These are phyloP conservation scores for Operophtera brumata DNA, from an alignment of 2,888 invertebrate species.

Conservation along the genomic window DNA sequence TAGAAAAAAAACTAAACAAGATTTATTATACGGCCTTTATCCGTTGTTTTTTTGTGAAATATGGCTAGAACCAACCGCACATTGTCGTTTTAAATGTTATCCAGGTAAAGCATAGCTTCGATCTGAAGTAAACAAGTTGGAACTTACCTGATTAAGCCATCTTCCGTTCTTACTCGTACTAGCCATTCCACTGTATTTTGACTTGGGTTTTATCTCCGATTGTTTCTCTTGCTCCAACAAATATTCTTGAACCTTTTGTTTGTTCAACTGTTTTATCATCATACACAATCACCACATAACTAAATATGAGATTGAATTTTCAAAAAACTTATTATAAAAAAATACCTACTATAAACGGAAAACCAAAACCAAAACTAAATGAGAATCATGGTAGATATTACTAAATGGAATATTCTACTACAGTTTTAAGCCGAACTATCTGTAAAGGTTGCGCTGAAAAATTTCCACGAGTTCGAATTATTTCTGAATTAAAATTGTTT, in stretches of 20 bases:
- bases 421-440: too few species aligned
- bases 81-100: too few species aligned
- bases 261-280: slow-evolving; percentile 67
- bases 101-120: background rate
- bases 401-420: too few species aligned
- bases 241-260: slow-evolving; percentile 62
- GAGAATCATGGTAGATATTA: too few species aligned
- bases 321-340: background rate
- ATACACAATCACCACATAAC: slow-evolving; percentile 30
- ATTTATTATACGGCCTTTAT: too few species aligned
- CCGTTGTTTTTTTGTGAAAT: too few species aligned
- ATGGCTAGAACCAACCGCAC: too few species aligned
- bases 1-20: background rate
- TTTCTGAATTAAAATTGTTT: slow-evolving; percentile 1
- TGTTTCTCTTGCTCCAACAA: slow-evolving; percentile 57
- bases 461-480: too few species aligned
- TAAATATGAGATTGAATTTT: background rate
- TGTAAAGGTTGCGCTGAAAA: too few species aligned
- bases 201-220: slow-evolving; percentile 50
- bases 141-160: slow-evolving; percentile 59
- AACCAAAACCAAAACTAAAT: too few species aligned
- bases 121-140: background rate
- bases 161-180: slow-evolving; percentile 55
- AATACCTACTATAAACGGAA: too few species aligned
- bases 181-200: slow-evolving; percentile 52